These are phyloP conservation scores for Ceyx cyanopectus DNA, from an alignment of 2,113 vertebrate genomes.

Conservation along the genomic window DNA sequence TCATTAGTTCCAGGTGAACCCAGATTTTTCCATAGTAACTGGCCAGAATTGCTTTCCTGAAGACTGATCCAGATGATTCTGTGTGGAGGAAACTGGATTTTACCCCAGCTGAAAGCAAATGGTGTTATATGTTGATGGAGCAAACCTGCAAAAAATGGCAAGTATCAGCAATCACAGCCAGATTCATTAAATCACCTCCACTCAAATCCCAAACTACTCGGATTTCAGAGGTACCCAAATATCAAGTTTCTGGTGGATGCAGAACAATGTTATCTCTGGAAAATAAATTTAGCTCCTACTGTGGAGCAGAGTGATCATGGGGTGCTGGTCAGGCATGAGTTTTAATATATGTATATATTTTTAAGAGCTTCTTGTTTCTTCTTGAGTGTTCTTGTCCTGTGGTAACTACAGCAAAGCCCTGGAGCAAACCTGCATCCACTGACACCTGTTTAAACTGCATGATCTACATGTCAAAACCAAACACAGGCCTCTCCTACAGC, in stretches of 20 bases:
- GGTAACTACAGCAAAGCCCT: background rate
- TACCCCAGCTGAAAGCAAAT: background rate
- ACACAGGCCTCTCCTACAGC: background rate
- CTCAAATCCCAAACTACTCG: background rate
- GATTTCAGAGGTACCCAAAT: background rate
- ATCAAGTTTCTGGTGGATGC: background rate
- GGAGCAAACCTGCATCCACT: background rate
- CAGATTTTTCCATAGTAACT: constrained; percentile 17
- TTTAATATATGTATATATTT: background rate
- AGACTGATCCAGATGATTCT: background rate
- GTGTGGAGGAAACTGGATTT: background rate
- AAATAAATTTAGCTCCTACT: background rate
- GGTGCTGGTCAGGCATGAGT: background rate
- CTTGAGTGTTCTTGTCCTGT: background rate
- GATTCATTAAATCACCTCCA: background rate
- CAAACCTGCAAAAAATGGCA: background rate
- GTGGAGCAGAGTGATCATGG: background rate
- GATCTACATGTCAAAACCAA: background rate
- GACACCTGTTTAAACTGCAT: background rate
- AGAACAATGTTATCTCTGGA: background rate
- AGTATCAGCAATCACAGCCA: background rate
- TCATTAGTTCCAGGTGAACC: constrained; percentile 1
- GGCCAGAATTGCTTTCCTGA: background rate
- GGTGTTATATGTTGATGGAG: background rate
- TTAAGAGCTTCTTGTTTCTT: background rate